Evolutionary conservation across 2,113 vertebrate genomes (phyloP).

Genomic region (Hemichromis elongatus): DNA sequence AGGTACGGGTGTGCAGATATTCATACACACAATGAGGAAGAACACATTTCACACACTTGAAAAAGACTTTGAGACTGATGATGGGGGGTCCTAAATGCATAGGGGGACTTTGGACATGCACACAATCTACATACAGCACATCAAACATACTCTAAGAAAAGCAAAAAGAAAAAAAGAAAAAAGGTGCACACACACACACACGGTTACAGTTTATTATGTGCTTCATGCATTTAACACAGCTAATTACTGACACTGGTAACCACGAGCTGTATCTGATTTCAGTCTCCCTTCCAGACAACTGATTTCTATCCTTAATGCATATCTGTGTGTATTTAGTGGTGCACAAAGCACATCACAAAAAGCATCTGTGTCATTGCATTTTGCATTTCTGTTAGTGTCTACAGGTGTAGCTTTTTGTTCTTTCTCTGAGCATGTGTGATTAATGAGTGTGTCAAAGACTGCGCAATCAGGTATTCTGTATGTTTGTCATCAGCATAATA

Average conservation of each 20-base stretch:
- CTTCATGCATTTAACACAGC: background rate
- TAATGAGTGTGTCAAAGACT: background rate
- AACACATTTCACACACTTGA: background rate
- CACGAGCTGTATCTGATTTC: background rate
- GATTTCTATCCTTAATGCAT: background rate
- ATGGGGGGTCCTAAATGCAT: background rate
- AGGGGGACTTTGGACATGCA: background rate
- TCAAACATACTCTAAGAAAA: background rate
- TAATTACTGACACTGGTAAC: background rate
- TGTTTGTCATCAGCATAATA: background rate
- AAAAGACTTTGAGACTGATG: background rate
- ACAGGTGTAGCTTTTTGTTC: background rate
- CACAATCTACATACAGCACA: background rate
- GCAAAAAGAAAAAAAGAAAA: background rate
- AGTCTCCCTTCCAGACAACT: background rate
- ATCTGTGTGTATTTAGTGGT: background rate
- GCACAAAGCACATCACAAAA: background rate
- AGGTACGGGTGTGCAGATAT: background rate
- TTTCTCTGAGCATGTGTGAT: background rate
- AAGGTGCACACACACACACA: fast-evolving
- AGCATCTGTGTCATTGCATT: background rate
- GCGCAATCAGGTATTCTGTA: background rate
- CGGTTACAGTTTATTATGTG: background rate
- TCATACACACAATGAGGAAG: background rate
- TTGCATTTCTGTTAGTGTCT: background rate